A percentile compares a stretch with the other conserved stretches of the same genome.
These are phyloP conservation scores for Cylas formicarius DNA, from an alignment of 1,140 invertebrate genomes.

Conservation along the genomic window DNA sequence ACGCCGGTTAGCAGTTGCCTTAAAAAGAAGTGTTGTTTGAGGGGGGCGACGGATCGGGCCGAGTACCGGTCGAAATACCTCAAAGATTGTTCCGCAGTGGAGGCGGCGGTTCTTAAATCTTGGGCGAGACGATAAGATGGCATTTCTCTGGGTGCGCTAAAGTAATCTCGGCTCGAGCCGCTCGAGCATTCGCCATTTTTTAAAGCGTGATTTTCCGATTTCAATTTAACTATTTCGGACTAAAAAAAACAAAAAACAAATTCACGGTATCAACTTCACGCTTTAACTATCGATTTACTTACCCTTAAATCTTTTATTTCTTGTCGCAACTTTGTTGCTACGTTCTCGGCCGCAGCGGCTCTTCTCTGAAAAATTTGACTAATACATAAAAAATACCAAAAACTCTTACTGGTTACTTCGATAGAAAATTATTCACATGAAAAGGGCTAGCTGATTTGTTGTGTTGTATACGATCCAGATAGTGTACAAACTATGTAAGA, in stretches of 20 bases:
- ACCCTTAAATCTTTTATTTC: conserved; percentile 54
- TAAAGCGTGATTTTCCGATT: conserved; percentile 44
- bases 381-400: too few relatives aligned
- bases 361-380: conserved; percentile 49
- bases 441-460: too few relatives aligned
- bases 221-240: conserved; percentile 40
- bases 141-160: conserved; percentile 25
- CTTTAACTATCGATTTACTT: conserved; percentile 25
- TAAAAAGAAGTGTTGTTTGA: conserved; percentile 24
- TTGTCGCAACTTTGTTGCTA: conserved; percentile 48
- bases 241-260: conserved; percentile 23
- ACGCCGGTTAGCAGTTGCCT: conserved; percentile 60
- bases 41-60: neutral
- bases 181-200: conserved; percentile 31
- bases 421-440: too few relatives aligned
- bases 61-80: conserved; percentile 43
- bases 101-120: conserved; percentile 54
- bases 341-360: conserved; percentile 49
- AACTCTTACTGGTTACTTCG: too few relatives aligned
- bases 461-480: too few relatives aligned
- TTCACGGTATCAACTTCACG: neutral
- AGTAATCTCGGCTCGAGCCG: conserved; percentile 33
- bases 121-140: conserved; percentile 43
- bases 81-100: conserved; percentile 56
- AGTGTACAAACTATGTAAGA: too few relatives aligned